Percentiles rank a stretch among this genome's conserved stretches.
Conservation (phyloP, 2,113 vertebrate genomes). For the Cochlearius cochlearius region DNA sequence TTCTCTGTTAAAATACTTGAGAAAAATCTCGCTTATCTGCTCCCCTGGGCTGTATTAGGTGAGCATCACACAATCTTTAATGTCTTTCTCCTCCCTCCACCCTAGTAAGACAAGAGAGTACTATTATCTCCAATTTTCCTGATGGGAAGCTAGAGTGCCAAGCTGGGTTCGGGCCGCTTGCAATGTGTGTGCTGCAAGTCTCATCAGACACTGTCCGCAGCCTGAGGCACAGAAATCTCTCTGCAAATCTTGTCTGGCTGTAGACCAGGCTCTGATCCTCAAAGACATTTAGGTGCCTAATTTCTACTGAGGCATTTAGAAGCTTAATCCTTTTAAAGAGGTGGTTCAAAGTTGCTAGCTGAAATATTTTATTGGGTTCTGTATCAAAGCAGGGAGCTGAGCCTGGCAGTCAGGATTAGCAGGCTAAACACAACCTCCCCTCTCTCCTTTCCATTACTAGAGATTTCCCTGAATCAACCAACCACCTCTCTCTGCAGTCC, state of each 20-base stretch:
- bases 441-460: not conserved
- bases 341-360: not conserved
- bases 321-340: not conserved
- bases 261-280: not conserved
- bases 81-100: not conserved
- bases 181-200: fast-evolving
- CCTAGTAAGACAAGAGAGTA: not conserved
- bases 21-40: not conserved
- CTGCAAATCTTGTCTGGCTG: not conserved
- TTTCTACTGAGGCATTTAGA: not conserved
- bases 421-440: not conserved
- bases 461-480: not conserved
- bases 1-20: not conserved
- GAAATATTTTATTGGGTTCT: not conserved
- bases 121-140: not conserved
- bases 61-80: not conserved
- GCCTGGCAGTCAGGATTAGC: not conserved
- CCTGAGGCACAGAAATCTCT: not conserved
- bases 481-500: not conserved
- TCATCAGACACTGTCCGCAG: not conserved
- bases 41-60: not conserved
- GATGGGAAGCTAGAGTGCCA: not conserved
- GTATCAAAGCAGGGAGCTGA: not conserved
- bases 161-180: not conserved
- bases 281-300: not conserved